Evolutionary conservation across 2,888 invertebrate genomes (phyloP).

Genomic region (Camptogramma bilineatum): DNA sequence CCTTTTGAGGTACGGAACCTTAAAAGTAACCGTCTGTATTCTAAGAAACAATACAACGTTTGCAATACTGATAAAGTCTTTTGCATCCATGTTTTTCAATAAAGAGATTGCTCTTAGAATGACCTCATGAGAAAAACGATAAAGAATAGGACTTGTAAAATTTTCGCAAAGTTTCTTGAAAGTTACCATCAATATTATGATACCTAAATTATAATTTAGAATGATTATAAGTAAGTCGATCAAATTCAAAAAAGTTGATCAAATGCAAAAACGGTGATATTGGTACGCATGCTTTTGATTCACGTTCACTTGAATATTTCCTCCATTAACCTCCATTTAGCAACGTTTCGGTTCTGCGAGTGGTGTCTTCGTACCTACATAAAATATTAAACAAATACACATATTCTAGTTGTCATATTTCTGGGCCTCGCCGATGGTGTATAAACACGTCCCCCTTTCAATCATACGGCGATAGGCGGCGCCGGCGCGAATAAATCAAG

Average conservation of each 20-base stretch:
- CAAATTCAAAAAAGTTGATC: no score
- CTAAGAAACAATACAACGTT: constrained; percentile 63
- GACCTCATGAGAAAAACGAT: background rate
- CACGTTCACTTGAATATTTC: background rate
- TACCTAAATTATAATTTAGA: no score
- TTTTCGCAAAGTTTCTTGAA: background rate
- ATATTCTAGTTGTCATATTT: constrained; percentile 80
- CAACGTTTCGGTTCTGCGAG: background rate
- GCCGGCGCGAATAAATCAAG: constrained; percentile 83
- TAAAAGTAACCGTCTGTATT: constrained; percentile 60
- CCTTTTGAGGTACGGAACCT: no score
- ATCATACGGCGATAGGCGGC: constrained; percentile 82
- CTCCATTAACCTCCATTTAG: background rate
- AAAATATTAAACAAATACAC: constrained; percentile 47
- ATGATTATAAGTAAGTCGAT: no score
- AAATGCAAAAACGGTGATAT: background rate
- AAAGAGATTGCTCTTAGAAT: background rate
- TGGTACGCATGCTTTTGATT: background rate
- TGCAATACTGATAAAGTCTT: background rate
- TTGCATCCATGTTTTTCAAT: background rate
- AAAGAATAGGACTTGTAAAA: background rate
- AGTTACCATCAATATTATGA: no score
- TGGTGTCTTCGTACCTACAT: background rate
- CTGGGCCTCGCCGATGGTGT: constrained; percentile 69
- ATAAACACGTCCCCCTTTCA: constrained; percentile 83